Conservation (phyloP, 2,888 invertebrate species). For the Drosophila seclusa region DNA sequence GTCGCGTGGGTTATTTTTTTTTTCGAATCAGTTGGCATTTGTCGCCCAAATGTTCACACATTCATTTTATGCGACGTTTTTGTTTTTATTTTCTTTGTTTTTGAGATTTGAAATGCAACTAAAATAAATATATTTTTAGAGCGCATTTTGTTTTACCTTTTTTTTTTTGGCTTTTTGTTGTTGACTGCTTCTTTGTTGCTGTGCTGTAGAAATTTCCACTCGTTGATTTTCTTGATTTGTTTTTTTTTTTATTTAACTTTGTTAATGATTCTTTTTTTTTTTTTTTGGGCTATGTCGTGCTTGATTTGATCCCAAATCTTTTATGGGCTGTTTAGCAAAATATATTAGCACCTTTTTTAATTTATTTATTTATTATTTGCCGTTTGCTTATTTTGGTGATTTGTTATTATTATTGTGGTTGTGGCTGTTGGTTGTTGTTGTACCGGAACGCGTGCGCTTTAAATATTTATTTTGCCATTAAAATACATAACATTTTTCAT, state of each 20-base stretch:
- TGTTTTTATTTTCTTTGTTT: background rate
- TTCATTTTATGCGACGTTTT: conserved; percentile 65
- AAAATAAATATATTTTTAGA: conserved; percentile 62
- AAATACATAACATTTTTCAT: conserved; percentile 14
- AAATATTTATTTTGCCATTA: conserved; percentile 42
- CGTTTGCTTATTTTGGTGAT: conserved; percentile 13
- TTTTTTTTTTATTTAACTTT: conserved; percentile 17
- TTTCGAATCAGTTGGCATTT: conserved; percentile 31
- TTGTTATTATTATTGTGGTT: conserved; percentile 12
- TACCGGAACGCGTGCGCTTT: conserved; percentile 54
- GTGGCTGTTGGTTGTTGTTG: conserved; percentile 23
- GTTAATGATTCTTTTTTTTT: conserved; percentile 1
- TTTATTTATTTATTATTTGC: conserved; percentile 15
- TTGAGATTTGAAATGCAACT: conserved; percentile 64
- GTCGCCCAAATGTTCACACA: conserved; percentile 19
- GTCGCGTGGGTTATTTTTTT: conserved; percentile 43
- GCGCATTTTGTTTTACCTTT: conserved; percentile 40
- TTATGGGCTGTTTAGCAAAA: conserved; percentile 50
- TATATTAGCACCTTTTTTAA: conserved; percentile 68
- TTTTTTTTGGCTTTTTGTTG: conserved; percentile 37
- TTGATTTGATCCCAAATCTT: conserved; percentile 44
- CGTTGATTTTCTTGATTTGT: conserved; percentile 20
- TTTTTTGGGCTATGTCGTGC: conserved; percentile 11
- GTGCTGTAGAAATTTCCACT: conserved; percentile 52
- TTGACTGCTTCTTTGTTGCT: conserved; percentile 27